phyloP scores from a whole-genome alignment of 2,797 vertebrate species.

The Argya squamiceps region DNA sequence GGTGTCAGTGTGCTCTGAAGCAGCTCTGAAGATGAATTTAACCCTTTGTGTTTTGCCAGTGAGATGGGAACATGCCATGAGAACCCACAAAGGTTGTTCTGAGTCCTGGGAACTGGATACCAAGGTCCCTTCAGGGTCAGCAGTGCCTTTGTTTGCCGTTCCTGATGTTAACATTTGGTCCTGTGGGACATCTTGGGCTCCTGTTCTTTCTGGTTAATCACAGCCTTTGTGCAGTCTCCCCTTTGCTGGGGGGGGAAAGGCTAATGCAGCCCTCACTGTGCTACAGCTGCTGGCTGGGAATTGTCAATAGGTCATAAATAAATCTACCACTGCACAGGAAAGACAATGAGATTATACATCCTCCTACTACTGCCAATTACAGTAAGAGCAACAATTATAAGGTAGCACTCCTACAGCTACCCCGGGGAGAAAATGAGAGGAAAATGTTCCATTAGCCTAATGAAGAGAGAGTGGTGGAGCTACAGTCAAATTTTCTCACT shows the following conservation, averaged over 20 bases:
- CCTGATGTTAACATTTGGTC: conserved; percentile 56
- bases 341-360: conserved; percentile 84
- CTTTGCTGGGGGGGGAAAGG: conserved; percentile 65
- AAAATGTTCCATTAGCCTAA: conserved; percentile 86
- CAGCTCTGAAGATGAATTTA: neutral
- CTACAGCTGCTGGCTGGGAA: conserved; percentile 71
- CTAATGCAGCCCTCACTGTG: conserved; percentile 74
- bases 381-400: conserved; percentile 83
- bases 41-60: neutral
- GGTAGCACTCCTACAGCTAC: conserved; percentile 78
- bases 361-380: conserved; percentile 82
- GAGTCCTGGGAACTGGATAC: neutral
- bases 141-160: neutral
- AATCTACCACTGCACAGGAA: conserved; percentile 71
- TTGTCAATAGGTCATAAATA: conserved; percentile 80
- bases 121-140: neutral
- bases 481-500: conserved; percentile 76
- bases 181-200: conserved; percentile 52
- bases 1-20: neutral
- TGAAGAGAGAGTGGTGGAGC: conserved; percentile 75
- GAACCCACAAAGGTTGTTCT: neutral
- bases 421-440: conserved; percentile 83
- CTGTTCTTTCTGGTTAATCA: conserved; percentile 70
- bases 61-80: fast-evolving
- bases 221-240: conserved; percentile 66